These are phyloP conservation scores for Diaphora mendica DNA, from an alignment of 2,888 invertebrate species.

Conservation along the genomic window DNA sequence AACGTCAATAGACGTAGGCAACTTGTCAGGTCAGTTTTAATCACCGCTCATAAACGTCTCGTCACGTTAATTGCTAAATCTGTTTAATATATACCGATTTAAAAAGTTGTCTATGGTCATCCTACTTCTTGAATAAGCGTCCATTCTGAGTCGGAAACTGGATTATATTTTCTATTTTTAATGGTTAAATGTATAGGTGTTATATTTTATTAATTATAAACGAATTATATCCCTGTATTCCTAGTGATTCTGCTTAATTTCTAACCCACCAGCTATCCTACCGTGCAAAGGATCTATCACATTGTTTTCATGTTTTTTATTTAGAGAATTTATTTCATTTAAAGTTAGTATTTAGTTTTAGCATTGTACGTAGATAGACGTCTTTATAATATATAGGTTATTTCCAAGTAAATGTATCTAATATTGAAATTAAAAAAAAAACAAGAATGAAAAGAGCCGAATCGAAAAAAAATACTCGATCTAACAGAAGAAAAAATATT, in stretches of 20 bases:
- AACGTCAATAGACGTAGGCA: background rate
- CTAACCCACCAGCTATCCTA: slow-evolving; percentile 73
- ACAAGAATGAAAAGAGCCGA: slow-evolving; percentile 19
- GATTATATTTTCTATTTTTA: background rate
- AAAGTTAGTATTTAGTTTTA: slow-evolving; percentile 26
- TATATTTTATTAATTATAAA: slow-evolving; percentile 3
- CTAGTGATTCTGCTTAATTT: slow-evolving; percentile 27
- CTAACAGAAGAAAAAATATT: slow-evolving; percentile 51
- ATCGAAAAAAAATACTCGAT: slow-evolving; percentile 61
- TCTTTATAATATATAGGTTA: slow-evolving; percentile 5
- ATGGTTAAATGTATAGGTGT: slow-evolving; percentile 2
- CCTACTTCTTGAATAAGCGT: background rate
- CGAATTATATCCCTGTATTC: slow-evolving; percentile 12
- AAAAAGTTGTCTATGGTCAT: background rate
- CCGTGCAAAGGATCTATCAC: slow-evolving; percentile 68
- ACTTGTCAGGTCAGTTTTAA: background rate
- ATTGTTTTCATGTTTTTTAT: slow-evolving; percentile 57
- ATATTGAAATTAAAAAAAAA: slow-evolving; percentile 21
- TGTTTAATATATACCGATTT: background rate
- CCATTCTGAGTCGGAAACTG: background rate
- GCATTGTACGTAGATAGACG: background rate
- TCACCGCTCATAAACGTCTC: background rate
- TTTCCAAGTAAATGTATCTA: slow-evolving; percentile 18
- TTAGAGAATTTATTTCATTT: slow-evolving; percentile 56
- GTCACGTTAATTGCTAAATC: background rate